phyloP scores from a whole-genome alignment of 1,140 invertebrate genomes.

The Drosophila lini region DNA sequence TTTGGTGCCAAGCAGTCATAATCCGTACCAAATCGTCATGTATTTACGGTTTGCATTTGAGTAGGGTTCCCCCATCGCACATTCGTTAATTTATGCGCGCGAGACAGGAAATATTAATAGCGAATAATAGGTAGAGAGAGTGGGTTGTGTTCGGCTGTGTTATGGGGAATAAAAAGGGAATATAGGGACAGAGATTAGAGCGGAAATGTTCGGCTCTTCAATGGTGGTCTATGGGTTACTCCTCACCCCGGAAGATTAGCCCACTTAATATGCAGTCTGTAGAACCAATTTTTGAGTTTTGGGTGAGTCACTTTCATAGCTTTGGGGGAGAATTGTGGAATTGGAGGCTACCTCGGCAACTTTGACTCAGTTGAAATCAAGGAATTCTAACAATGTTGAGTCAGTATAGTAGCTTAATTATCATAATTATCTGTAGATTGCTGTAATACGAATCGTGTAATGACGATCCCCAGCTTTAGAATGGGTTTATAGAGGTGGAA shows the following conservation, averaged over 20 bases:
- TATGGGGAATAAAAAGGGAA: conserved; percentile 1
- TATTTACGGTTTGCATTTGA: conserved; percentile 47
- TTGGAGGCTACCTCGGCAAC: background rate
- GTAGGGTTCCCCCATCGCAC: conserved; percentile 59
- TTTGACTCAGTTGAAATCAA: conserved; percentile 19
- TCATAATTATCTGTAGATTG: background rate
- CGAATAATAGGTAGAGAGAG: conserved; percentile 49
- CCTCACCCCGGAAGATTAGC: conserved; percentile 3
- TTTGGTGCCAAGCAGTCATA: conserved; percentile 59
- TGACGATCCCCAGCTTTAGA: background rate
- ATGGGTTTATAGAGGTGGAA: background rate
- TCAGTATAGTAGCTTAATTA: conserved; percentile 1
- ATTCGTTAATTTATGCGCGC: conserved; percentile 74
- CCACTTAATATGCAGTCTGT: conserved; percentile 28
- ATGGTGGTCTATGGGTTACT: conserved; percentile 20
- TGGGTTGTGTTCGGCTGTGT: conserved; percentile 2
- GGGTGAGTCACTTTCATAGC: conserved; percentile 10
- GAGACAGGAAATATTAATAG: conserved; percentile 79
- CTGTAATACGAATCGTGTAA: conserved; percentile 10
- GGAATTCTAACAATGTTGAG: conserved; percentile 15
- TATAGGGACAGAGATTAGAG: conserved; percentile 41
- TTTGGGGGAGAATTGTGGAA: background rate
- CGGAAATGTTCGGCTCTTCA: conserved; percentile 50
- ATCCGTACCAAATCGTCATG: conserved; percentile 50
- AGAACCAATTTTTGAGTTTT: conserved; percentile 11